phyloP scores from a whole-genome alignment of 1,140 invertebrate species.

The Pogonomyrmex californicus region DNA sequence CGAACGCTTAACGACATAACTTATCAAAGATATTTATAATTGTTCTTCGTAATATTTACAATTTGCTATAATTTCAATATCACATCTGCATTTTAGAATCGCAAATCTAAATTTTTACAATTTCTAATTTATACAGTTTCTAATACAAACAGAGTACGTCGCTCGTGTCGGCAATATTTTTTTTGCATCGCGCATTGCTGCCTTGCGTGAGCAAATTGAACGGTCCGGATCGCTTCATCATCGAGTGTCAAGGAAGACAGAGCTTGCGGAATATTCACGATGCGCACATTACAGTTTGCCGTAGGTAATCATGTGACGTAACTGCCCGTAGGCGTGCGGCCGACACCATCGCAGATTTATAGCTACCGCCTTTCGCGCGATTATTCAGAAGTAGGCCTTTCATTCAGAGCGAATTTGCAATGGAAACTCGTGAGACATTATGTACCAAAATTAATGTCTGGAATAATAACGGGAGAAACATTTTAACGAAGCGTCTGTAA shows the following conservation, averaged over 20 bases:
- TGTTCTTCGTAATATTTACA: not conserved
- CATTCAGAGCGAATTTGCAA: not conserved
- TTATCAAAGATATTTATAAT: not conserved
- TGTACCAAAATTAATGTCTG: constrained; percentile 5
- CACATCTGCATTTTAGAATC: not conserved
- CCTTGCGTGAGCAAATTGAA: constrained; percentile 45
- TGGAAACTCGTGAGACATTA: not conserved
- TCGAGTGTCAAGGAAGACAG: constrained; percentile 61
- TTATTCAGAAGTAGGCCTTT: constrained; percentile 44
- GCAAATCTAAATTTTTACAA: not conserved
- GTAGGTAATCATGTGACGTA: constrained; percentile 67
- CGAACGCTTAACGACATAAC: not conserved
- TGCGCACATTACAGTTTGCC: constrained; percentile 58
- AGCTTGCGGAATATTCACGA: constrained; percentile 68
- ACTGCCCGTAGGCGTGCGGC: constrained; percentile 57
- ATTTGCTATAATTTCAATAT: not conserved
- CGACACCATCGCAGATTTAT: constrained; percentile 58
- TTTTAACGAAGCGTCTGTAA: not conserved
- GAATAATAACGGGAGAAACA: constrained; percentile 3
- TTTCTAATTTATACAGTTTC: not conserved
- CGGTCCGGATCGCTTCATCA: constrained; percentile 34
- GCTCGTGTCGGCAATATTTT: not conserved
- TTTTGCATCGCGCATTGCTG: not conserved
- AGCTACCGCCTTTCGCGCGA: constrained; percentile 24
- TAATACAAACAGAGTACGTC: not conserved